Evolutionary conservation across 2,888 invertebrate genomes (phyloP).

Genomic region (Cosmia trapezina): DNA sequence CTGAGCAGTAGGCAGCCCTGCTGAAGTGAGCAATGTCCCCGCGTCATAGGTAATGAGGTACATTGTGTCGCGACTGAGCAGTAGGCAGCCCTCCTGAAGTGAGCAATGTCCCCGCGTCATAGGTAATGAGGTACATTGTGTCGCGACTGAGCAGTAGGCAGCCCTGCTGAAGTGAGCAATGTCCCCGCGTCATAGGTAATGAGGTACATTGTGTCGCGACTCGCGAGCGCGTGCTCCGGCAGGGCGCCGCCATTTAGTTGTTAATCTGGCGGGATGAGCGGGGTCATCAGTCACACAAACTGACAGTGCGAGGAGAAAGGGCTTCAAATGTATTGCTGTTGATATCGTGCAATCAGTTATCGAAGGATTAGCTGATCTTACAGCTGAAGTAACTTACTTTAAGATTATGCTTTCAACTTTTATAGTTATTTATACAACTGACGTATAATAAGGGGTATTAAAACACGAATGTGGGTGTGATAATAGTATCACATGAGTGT

Average conservation of each 20-base stretch:
- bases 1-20: no score
- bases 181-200: constrained; percentile 56
- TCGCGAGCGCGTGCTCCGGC: constrained; percentile 28
- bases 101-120: no score
- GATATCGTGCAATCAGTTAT: background rate
- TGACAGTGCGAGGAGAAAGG: constrained; percentile 37
- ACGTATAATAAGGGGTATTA: no score
- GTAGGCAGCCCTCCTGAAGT: no score
- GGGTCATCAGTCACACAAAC: constrained; percentile 49
- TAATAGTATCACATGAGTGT: no score
- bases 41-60: no score
- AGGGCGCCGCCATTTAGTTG: constrained; percentile 50
- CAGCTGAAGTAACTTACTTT: background rate
- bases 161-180: constrained; percentile 59
- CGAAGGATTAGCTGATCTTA: background rate
- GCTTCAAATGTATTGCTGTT: constrained; percentile 23
- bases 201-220: constrained; percentile 58
- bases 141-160: constrained; percentile 23
- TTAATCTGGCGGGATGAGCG: constrained; percentile 53
- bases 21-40: no score
- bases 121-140: no score
- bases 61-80: no score
- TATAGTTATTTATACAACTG: no score
- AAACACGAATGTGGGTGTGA: no score
- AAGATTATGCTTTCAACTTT: background rate